Conservation (phyloP, 2,888 invertebrate genomes). For the Neria commutata region DNA sequence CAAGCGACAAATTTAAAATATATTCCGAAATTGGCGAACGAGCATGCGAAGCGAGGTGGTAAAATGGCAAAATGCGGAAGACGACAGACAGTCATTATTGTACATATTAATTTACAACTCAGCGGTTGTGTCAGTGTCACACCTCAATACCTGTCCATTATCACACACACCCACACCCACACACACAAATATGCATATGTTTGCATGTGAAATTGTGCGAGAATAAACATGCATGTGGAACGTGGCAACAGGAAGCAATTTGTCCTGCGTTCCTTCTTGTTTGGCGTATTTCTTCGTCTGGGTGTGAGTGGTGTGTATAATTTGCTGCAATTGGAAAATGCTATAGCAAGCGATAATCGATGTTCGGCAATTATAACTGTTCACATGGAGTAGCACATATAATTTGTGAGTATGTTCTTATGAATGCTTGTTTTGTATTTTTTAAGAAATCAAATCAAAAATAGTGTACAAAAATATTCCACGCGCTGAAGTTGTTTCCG, state of each 20-base stretch:
- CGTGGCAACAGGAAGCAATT: background rate
- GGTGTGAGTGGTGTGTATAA: background rate
- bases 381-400: no score
- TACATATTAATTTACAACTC: constrained; percentile 23
- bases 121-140: constrained; percentile 25
- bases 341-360: background rate
- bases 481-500: no score
- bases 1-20: constrained; percentile 11
- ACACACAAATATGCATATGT: constrained; percentile 4
- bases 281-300: background rate
- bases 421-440: no score
- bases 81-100: constrained; percentile 3
- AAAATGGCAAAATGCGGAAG: constrained; percentile 19
- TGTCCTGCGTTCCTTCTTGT: no score
- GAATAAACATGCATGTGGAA: background rate
- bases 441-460: no score
- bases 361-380: background rate
- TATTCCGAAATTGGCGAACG: no score
- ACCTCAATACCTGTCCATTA: constrained; percentile 29
- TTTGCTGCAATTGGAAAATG: background rate
- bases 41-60: background rate
- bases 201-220: background rate
- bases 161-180: constrained; percentile 8
- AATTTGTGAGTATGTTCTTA: no score
- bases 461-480: no score